A percentile compares a stretch with the other conserved stretches of the same genome.
phyloP scores from a whole-genome alignment of 2,797 vertebrate species.

The Pyrocephalus nanus region DNA sequence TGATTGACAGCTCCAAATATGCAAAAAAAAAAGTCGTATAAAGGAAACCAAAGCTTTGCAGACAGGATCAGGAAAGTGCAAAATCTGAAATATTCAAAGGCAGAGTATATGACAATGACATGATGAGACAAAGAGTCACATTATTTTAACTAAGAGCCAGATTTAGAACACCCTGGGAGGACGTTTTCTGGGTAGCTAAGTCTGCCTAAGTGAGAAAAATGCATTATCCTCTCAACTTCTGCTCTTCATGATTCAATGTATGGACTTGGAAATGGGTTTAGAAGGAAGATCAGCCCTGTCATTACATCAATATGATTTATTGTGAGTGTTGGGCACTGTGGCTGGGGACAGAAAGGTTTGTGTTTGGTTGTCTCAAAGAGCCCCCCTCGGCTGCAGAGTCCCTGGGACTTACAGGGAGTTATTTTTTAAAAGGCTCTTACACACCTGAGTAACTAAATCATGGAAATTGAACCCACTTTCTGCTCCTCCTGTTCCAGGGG shows the following conservation, averaged over 20 bases:
- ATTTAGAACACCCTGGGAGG: slow-evolving; percentile 43
- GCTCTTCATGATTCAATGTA: neutral
- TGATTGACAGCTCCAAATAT: neutral
- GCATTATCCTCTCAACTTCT: neutral
- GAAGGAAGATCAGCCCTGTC: neutral
- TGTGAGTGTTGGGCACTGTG: neutral
- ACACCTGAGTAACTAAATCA: too few relatives aligned
- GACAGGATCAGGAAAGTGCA: slow-evolving; percentile 4
- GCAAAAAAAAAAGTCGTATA: neutral
- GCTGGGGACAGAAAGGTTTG: neutral
- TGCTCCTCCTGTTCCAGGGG: fast-evolving
- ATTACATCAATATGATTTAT: neutral
- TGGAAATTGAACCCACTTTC: neutral
- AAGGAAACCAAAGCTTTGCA: neutral
- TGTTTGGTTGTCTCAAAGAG: neutral
- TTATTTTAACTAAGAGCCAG: slow-evolving; percentile 26
- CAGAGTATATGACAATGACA: slow-evolving; percentile 1
- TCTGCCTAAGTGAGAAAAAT: slow-evolving; percentile 16
- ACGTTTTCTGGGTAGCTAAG: neutral
- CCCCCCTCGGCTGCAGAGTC: neutral
- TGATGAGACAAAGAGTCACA: slow-evolving; percentile 12
- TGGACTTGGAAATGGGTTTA: neutral
- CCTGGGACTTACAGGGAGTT: neutral
- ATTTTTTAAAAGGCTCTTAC: neutral
- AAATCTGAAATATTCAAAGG: slow-evolving; percentile 15